phyloP scores from a whole-genome alignment of 2,888 invertebrate genomes.

The Lathronympha strigana region DNA sequence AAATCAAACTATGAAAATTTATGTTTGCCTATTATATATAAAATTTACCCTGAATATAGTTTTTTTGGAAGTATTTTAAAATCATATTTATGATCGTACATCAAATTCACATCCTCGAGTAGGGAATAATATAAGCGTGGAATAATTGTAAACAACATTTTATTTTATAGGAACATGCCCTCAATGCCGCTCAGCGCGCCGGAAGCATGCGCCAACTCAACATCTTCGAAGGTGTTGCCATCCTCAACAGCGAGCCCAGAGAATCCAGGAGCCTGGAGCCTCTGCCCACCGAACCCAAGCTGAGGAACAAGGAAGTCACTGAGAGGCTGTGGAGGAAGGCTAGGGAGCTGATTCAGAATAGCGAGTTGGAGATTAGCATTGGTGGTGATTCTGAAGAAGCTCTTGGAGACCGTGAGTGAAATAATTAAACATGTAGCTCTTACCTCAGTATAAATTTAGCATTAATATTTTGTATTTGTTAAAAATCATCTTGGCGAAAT shows the following conservation, averaged over 20 bases:
- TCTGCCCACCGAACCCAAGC: conserved; percentile 63
- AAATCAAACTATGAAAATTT: neutral
- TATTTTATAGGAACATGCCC: conserved; percentile 69
- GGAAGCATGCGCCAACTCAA: conserved; percentile 65
- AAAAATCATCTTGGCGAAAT: no score
- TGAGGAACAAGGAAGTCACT: conserved; percentile 65
- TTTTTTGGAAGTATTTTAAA: no score
- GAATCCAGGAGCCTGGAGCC: conserved; percentile 67
- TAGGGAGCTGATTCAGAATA: conserved; percentile 63
- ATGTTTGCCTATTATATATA: neutral
- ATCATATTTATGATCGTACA: no score
- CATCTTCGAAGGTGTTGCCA: conserved; percentile 67
- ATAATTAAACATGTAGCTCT: neutral
- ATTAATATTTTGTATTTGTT: neutral
- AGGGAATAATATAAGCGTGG: neutral
- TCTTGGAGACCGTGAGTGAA: conserved; percentile 64
- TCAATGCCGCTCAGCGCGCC: conserved; percentile 69
- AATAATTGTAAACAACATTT: neutral
- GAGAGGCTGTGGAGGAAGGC: conserved; percentile 70
- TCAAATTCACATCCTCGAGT: no score
- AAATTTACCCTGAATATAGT: no score
- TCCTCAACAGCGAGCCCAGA: conserved; percentile 67
- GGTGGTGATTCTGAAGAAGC: conserved; percentile 66
- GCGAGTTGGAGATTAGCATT: conserved; percentile 71
- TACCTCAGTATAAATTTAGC: no score